Evolutionary conservation across 2,888 invertebrate genomes (phyloP), one percentile per base, ranked within the genome.

Genomic region (Limenitis camilla): DNA sequence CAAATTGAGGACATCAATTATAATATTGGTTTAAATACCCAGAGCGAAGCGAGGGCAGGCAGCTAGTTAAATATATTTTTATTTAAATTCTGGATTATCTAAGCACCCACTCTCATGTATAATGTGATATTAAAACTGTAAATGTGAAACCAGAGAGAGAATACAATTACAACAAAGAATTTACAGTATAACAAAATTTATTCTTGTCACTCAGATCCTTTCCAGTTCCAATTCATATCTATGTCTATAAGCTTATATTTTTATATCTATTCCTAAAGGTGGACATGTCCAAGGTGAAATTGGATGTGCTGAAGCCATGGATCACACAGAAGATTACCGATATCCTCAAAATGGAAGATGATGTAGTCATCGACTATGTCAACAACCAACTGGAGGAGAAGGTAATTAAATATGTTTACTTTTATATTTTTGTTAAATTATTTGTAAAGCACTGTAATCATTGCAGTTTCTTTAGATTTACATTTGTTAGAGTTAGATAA

Each of bases 271-370:
- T 30, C 8, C 11, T 36, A 7, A 43, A 76, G 97, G 95, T 99
- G 78, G 98, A 99, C 80, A 97, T 99, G 96, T 93, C 94, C 48
- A 98, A 98, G 88, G 96, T 99, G 54, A 99, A 99, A 80, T 87
- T 99, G 69, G 98, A 99, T 74, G 96, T 97, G 40, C 90, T 99
- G 70, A 98, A 99, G 75, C 99, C 99, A 61, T 99, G 99, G 99
- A 99, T 99, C 73, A 96, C 97, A 30, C 94, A 96, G 76, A 96
- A 97, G 83, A 94, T 99, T 55, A 98, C 97, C 3, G 97, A 98
- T 74, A 93, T 99, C 55, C 90, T 99, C 49, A 96, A 97, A 67
- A 96, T 98, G 82, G 99, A 99, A 85, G 99, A 99, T 80, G 99
- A 99, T 83, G 99, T 99, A 38, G 94, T 99, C 63, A 96, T 98